phyloP scores from a whole-genome alignment of 1,140 invertebrate species.

The Drosophila nigromelanica region DNA sequence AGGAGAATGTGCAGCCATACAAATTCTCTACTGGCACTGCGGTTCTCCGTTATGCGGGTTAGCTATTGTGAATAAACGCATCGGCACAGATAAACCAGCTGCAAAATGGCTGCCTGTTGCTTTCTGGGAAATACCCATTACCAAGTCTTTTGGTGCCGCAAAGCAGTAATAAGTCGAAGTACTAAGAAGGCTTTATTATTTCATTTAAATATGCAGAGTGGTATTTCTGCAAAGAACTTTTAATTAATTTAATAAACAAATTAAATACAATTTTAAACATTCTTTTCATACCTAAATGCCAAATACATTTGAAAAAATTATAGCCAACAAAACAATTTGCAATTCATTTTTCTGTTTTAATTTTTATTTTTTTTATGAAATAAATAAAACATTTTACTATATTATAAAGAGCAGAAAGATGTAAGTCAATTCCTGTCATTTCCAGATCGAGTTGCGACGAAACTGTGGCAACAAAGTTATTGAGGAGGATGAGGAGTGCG shows the following conservation, averaged over 20 bases:
- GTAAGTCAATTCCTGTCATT: slow-evolving; percentile 18
- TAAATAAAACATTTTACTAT: not conserved
- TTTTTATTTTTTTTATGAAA: no score
- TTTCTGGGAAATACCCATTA: not conserved
- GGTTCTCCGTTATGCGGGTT: slow-evolving; percentile 1
- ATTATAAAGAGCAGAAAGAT: not conserved
- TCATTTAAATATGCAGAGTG: no score
- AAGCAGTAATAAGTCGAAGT: no score
- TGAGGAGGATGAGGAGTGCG: slow-evolving; percentile 98
- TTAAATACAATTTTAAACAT: no score
- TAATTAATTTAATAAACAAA: no score
- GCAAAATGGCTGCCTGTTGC: not conserved
- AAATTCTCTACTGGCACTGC: slow-evolving; percentile 88
- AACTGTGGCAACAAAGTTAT: slow-evolving; percentile 96
- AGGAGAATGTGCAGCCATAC: slow-evolving; percentile 96
- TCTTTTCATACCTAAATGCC: no score
- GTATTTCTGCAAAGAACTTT: no score
- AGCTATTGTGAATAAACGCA: slow-evolving; percentile 8
- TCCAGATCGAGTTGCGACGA: slow-evolving; percentile 88
- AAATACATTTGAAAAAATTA: no score
- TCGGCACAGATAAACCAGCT: not conserved
- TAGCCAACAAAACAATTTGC: no score
- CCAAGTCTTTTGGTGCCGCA: no score
- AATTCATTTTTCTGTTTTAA: no score
- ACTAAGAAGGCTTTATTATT: no score